A percentile compares a stretch with the other conserved stretches of the same genome.
Evolutionary conservation across 2,797 vertebrate species (phyloP).

Genomic region (Sitta carolinensis): DNA sequence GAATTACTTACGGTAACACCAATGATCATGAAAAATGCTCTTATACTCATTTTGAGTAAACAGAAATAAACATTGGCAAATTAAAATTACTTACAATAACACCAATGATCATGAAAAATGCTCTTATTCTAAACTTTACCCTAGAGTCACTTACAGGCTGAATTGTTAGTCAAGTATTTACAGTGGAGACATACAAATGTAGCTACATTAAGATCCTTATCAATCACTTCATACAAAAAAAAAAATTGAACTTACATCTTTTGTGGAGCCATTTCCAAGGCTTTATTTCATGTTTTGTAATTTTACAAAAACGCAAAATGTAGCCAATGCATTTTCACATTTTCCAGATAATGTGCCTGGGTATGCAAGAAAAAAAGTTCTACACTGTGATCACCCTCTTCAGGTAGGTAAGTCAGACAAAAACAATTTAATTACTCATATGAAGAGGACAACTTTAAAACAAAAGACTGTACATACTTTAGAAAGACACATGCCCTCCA

Average conservation of each 20-base stretch:
- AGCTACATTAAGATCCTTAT: background rate
- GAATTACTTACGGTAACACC: background rate
- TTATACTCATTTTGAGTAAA: background rate
- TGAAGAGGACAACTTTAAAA: background rate
- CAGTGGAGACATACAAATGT: background rate
- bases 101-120: background rate
- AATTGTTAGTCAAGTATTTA: background rate
- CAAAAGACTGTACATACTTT: background rate
- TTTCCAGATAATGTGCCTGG: background rate
- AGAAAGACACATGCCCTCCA: background rate
- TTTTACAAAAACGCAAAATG: background rate
- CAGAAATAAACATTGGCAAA: background rate
- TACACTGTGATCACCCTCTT: background rate
- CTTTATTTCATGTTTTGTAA: background rate
- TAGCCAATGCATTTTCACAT: background rate
- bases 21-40: background rate
- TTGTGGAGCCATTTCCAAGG: constrained; percentile 26
- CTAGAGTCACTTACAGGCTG: background rate
- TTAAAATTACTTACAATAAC: background rate
- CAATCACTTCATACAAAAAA: background rate
- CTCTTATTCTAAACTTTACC: background rate
- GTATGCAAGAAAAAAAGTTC: background rate
- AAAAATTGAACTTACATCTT: constrained; percentile 36
- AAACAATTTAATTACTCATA: background rate
- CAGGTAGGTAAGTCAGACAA: background rate